Conservation (phyloP, 2,113 vertebrate genomes). For the Dasyurus viverrinus region DNA sequence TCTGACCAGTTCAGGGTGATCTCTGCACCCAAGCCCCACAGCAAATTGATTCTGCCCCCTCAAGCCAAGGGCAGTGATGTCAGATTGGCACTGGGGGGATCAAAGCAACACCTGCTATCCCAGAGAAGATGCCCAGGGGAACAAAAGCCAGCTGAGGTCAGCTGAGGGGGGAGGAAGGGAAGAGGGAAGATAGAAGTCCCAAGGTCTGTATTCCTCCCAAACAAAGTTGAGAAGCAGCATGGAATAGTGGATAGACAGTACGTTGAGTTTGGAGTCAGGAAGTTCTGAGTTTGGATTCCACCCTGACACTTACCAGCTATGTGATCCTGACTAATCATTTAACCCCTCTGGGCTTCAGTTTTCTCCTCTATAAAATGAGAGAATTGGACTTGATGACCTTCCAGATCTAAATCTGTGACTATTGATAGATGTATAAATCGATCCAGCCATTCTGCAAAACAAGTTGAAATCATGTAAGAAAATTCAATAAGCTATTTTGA, state of each 20-base stretch:
- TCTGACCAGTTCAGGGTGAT: not conserved
- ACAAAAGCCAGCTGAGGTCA: slow-evolving; percentile 3
- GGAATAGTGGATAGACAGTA: not conserved
- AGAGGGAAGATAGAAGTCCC: not conserved
- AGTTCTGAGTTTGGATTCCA: not conserved
- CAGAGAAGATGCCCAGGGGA: not conserved
- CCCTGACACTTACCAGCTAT: not conserved
- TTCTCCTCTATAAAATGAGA: not conserved
- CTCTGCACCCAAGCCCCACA: not conserved
- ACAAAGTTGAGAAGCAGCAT: not conserved
- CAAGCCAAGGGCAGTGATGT: not conserved
- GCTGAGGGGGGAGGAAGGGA: not conserved
- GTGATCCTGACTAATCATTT: not conserved
- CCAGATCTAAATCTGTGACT: not conserved
- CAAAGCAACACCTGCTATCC: not conserved
- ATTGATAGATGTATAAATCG: not conserved
- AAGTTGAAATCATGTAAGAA: not conserved
- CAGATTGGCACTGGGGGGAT: not conserved
- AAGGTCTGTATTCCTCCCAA: not conserved
- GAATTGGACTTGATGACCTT: not conserved
- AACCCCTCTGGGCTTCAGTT: not conserved
- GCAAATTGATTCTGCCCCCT: not conserved
- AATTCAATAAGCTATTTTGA: not conserved
- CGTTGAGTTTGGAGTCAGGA: not conserved
- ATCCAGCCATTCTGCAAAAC: not conserved